These are phyloP conservation scores for Alces alces DNA, from an alignment of 2,113 vertebrate species.

Conservation along the genomic window DNA sequence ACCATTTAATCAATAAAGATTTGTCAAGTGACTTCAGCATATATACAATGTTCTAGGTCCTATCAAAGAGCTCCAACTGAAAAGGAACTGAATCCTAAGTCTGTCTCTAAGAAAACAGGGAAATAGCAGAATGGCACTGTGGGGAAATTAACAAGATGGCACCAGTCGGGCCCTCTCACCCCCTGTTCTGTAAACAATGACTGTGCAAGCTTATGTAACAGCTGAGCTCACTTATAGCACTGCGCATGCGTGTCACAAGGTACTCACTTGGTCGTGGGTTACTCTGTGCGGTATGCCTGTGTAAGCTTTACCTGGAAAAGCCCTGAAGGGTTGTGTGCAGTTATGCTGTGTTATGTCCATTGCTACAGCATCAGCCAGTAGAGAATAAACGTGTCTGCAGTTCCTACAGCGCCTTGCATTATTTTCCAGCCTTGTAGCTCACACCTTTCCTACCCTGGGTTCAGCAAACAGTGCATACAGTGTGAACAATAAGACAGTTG, in stretches of 20 bases:
- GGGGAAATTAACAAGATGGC: neutral
- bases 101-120: neutral
- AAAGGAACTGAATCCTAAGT: neutral
- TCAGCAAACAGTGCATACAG: neutral
- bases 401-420: neutral
- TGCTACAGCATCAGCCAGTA: neutral
- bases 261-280: neutral
- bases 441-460: neutral
- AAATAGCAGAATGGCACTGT: neutral
- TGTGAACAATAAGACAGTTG: neutral
- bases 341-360: neutral
- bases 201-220: neutral
- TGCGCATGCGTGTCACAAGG: neutral
- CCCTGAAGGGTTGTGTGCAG: neutral
- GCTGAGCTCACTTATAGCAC: neutral
- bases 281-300: neutral
- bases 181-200: neutral
- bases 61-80: neutral
- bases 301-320: neutral
- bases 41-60: neutral
- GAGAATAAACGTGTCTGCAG: accelerated
- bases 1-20: neutral
- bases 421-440: neutral
- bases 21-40: neutral
- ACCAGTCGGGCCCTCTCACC: neutral